Percentiles rank a stretch among this genome's conserved stretches.
Evolutionary conservation across 1,140 invertebrate genomes (phyloP).

Genomic region (Neodiprion virginianus): DNA sequence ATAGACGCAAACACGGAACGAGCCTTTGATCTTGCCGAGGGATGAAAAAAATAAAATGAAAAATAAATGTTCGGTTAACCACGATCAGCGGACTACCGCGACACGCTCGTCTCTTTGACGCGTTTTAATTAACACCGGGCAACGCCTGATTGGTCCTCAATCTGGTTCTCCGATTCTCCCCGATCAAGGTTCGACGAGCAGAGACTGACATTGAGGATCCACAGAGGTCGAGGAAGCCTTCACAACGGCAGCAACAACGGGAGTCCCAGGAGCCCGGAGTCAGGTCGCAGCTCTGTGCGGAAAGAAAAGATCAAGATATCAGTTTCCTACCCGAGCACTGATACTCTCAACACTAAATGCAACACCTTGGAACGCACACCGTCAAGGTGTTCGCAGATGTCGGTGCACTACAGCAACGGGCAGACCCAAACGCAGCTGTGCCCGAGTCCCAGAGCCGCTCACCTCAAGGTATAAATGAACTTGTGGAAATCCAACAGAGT

Average conservation of each 20-base stretch:
- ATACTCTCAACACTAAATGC: conserved; percentile 69
- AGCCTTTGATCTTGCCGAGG: too few relatives aligned
- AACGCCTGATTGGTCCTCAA: too few relatives aligned
- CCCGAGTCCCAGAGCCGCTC: conserved; percentile 45
- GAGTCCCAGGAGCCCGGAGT: conserved; percentile 49
- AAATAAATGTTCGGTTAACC: too few relatives aligned
- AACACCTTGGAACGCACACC: conserved; percentile 55
- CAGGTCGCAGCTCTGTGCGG: conserved; percentile 59
- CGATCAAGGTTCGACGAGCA: conserved; percentile 78
- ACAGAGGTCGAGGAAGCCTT: conserved; percentile 76
- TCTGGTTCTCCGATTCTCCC: not conserved
- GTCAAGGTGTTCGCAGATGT: conserved; percentile 52
- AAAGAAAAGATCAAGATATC: conserved; percentile 82
- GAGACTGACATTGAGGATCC: conserved; percentile 88
- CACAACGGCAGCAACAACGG: conserved; percentile 67
- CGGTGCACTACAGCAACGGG: conserved; percentile 56
- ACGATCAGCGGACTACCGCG: not conserved
- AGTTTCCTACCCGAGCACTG: conserved; percentile 81
- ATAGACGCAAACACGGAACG: not conserved
- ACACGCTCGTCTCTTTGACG: not conserved
- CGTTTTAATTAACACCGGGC: not conserved
- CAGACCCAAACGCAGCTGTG: conserved; percentile 56
- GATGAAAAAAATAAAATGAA: too few relatives aligned
- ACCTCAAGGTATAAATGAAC: conserved; percentile 48
- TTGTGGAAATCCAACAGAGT: too few relatives aligned